phyloP scores from a whole-genome alignment of 2,888 invertebrate species.

The Drosophila mimica region DNA sequence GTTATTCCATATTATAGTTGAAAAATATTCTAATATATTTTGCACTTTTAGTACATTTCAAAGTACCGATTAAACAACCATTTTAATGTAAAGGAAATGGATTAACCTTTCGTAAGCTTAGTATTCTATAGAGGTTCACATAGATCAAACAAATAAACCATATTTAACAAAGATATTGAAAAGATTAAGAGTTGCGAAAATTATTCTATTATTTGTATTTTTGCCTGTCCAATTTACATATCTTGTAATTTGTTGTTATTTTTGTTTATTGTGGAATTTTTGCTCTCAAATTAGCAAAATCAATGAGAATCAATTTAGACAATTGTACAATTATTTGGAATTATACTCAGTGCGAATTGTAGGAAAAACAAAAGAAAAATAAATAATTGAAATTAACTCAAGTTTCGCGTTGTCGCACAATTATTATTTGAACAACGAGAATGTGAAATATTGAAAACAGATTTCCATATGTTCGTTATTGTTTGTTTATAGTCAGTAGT shows the following conservation, averaged over 20 bases:
- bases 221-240: not conserved
- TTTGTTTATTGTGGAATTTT: not conserved
- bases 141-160: not conserved
- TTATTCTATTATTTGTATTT: too few relatives aligned
- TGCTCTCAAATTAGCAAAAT: not conserved
- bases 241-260: not conserved
- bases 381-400: conserved; percentile 2
- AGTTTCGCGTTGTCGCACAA: not conserved
- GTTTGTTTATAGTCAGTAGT: conserved; percentile 1
- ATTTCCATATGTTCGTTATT: conserved; percentile 7
- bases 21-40: too few relatives aligned
- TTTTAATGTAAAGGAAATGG: too few relatives aligned
- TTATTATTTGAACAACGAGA: not conserved
- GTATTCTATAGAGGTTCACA: not conserved
- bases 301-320: not conserved
- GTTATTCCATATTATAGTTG: too few relatives aligned
- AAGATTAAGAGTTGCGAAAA: not conserved
- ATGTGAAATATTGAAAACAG: conserved; percentile 25
- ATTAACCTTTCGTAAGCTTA: too few relatives aligned
- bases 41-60: too few relatives aligned
- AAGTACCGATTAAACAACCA: too few relatives aligned
- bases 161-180: not conserved
- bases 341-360: not conserved
- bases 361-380: not conserved
- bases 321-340: not conserved